These are phyloP conservation scores for Lagodon rhomboides DNA, from an alignment of 2,797 vertebrate genomes.

Conservation along the genomic window DNA sequence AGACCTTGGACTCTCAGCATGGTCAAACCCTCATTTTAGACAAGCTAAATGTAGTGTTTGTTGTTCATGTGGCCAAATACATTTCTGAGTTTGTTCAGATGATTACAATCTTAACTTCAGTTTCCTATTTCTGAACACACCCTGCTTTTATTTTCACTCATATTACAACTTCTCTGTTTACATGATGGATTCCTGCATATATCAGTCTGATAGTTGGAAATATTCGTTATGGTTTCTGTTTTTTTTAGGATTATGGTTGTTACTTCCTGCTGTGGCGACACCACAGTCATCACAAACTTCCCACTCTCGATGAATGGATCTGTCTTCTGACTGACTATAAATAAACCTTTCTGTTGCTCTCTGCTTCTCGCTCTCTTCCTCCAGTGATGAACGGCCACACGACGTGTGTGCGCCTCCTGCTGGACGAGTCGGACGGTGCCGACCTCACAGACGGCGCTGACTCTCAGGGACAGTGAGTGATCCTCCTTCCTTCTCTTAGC, in stretches of 20 bases:
- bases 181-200: neutral
- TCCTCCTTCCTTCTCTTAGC: neutral
- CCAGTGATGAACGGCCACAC: constrained; percentile 97
- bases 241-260: neutral
- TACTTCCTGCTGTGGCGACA: neutral
- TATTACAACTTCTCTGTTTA: neutral
- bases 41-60: neutral
- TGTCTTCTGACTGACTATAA: constrained; percentile 4
- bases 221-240: neutral
- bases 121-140: neutral
- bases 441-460: constrained; percentile 90
- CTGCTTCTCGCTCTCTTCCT: neutral
- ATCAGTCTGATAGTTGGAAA: neutral
- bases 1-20: too few relatives aligned
- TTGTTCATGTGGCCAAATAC: neutral
- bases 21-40: neutral
- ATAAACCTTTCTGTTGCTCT: neutral
- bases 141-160: neutral
- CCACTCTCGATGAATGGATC: neutral
- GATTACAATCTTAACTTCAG: neutral
- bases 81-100: too few relatives aligned
- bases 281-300: neutral
- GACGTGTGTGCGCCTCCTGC: constrained; percentile 92
- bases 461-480: constrained; percentile 96
- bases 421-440: constrained; percentile 91